phyloP scores from a whole-genome alignment of 2,888 invertebrate genomes.

The Zhuqinia jingwanae region DNA sequence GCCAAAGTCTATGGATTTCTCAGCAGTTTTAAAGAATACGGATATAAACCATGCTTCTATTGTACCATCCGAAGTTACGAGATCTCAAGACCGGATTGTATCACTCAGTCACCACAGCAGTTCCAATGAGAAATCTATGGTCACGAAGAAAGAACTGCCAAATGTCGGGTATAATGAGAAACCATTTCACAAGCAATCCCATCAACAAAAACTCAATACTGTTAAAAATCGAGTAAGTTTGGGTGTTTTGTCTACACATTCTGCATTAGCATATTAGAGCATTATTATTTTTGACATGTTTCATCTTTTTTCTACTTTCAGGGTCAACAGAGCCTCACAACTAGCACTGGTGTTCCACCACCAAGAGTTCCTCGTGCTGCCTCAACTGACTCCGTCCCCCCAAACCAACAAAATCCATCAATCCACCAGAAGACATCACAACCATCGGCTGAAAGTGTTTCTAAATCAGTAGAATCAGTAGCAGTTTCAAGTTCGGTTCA shows the following conservation, averaged over 20 bases:
- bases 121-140: neutral
- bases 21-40: neutral
- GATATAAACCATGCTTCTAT: neutral
- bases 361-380: neutral
- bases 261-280: neutral
- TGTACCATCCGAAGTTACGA: neutral
- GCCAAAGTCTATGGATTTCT: neutral
- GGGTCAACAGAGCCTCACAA: neutral
- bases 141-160: neutral
- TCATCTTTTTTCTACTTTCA: neutral
- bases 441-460: too few species aligned
- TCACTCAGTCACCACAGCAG: neutral
- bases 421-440: too few species aligned
- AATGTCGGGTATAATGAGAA: neutral
- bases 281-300: too few species aligned
- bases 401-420: neutral
- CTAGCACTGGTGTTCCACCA: neutral
- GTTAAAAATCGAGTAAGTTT: conserved; percentile 18
- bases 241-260: neutral
- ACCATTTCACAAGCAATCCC: neutral
- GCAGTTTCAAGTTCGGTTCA: neutral
- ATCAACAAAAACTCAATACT: neutral
- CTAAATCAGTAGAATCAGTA: too few species aligned
- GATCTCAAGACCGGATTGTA: neutral
- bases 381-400: conserved; percentile 1